A percentile compares a stretch with the other conserved stretches of the same genome.
phyloP scores from a whole-genome alignment of 2,113 vertebrate species.

The Phrynosoma blainvillii region DNA sequence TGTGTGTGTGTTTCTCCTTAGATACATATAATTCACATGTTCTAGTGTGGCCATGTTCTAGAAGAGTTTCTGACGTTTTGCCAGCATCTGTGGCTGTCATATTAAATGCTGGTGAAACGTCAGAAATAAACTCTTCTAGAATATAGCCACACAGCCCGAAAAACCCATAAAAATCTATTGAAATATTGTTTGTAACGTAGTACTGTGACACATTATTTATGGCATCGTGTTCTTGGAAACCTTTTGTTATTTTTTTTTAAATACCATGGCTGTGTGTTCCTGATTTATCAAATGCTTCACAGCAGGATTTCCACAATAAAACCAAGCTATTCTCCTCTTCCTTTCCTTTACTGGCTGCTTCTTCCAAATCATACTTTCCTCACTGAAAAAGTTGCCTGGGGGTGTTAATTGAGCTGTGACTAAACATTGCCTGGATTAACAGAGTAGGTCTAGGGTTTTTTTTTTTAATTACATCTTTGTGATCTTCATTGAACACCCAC shows the following conservation, averaged over 20 bases:
- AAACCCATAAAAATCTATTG: too few relatives aligned
- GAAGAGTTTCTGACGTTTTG: too few relatives aligned
- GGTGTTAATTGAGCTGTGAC: not conserved
- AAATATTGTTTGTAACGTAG: not conserved
- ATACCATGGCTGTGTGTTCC: not conserved
- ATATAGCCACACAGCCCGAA: too few relatives aligned
- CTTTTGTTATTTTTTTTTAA: not conserved
- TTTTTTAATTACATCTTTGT: not conserved
- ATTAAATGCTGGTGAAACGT: too few relatives aligned
- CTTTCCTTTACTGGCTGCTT: too few relatives aligned
- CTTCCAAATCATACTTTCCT: not conserved
- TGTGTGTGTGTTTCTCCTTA: not conserved
- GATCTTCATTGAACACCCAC: not conserved
- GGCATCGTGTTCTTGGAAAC: not conserved
- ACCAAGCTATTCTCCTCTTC: not conserved
- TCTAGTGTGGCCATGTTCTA: too few relatives aligned
- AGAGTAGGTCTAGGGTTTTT: not conserved
- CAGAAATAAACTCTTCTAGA: too few relatives aligned
- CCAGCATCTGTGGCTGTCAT: too few relatives aligned
- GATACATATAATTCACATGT: not conserved
- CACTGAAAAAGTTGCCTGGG: not conserved
- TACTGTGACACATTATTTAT: not conserved
- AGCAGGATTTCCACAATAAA: not conserved
- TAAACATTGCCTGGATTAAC: conserved; percentile 2
- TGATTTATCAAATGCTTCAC: not conserved